phyloP scores from a whole-genome alignment of 37 sponge, comb jelly and placozoan genomes.

The Agelas oroides region DNA sequence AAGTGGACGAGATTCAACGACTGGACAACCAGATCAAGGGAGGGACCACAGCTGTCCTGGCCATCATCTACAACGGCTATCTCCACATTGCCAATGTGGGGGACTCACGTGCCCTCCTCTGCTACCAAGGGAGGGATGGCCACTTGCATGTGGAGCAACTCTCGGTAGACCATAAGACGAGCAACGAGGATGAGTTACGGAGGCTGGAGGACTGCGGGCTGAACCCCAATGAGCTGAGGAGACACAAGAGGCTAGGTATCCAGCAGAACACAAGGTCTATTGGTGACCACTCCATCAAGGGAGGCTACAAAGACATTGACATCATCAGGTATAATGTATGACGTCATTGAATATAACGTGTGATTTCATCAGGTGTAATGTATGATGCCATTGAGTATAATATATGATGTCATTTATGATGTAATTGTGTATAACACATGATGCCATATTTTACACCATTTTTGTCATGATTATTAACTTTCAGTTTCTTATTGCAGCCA shows the following conservation, averaged over 20 bases:
- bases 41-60: slow-evolving; percentile 73
- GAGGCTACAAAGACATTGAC: slow-evolving; percentile 89
- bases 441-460: too few species aligned
- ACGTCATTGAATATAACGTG: too few species aligned
- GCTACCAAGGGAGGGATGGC: slow-evolving; percentile 4
- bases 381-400: too few species aligned
- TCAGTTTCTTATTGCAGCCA: too few species aligned
- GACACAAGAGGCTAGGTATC: slow-evolving; percentile 61
- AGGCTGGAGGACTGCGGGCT: slow-evolving; percentile 69
- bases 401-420: too few species aligned
- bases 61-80: slow-evolving; percentile 45
- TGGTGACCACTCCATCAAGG: slow-evolving; percentile 92
- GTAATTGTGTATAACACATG: too few species aligned
- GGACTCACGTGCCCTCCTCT: slow-evolving; percentile 43
- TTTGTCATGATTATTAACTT: too few species aligned
- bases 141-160: slow-evolving; percentile 57
- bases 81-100: slow-evolving; percentile 93
- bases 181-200: slow-evolving; percentile 72
- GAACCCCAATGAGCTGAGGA: slow-evolving; percentile 32
- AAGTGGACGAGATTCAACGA: slow-evolving; percentile 53
- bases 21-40: slow-evolving; percentile 74
- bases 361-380: too few species aligned
- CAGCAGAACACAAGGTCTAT: slow-evolving; percentile 87
- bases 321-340: slow-evolving; percentile 41
- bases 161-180: slow-evolving; percentile 86